A percentile compares a stretch with the other conserved stretches of the same genome.
phyloP scores from a whole-genome alignment of 2,888 invertebrate species.

The Callimorpha dominula region DNA sequence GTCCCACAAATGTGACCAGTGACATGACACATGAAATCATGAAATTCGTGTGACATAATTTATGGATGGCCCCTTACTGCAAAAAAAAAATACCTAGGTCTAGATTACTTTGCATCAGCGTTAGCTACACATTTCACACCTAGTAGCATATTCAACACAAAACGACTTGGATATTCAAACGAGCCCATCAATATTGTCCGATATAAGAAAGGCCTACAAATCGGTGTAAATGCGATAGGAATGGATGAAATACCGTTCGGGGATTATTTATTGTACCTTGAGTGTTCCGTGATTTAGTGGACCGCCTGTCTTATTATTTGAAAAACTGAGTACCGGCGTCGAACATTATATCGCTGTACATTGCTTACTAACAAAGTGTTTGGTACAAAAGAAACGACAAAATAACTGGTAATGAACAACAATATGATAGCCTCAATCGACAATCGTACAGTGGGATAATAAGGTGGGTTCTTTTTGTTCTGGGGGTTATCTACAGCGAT shows the following conservation, averaged over 20 bases:
- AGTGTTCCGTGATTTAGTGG: slow-evolving; percentile 45
- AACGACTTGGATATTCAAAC: slow-evolving; percentile 44
- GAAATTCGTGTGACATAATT: too few species aligned
- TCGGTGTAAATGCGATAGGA: slow-evolving; percentile 33
- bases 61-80: too few species aligned
- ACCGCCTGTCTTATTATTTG: slow-evolving; percentile 2
- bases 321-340: neutral
- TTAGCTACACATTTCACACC: too few species aligned
- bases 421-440: neutral
- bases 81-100: too few species aligned
- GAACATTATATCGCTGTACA: neutral
- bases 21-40: too few species aligned
- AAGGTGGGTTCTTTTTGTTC: slow-evolving; percentile 22
- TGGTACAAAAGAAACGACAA: neutral
- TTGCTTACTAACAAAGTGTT: neutral
- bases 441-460: neutral
- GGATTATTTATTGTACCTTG: slow-evolving; percentile 44
- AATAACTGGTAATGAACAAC: neutral
- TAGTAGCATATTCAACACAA: slow-evolving; percentile 31
- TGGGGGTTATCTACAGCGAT: slow-evolving; percentile 27
- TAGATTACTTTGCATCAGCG: too few species aligned
- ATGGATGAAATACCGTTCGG: slow-evolving; percentile 33
- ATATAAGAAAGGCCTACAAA: slow-evolving; percentile 45
- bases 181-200: slow-evolving; percentile 40
- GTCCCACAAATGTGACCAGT: too few species aligned